These are phyloP conservation scores for Epicampocera succincta DNA, from an alignment of 2,888 invertebrate genomes.

Conservation along the genomic window DNA sequence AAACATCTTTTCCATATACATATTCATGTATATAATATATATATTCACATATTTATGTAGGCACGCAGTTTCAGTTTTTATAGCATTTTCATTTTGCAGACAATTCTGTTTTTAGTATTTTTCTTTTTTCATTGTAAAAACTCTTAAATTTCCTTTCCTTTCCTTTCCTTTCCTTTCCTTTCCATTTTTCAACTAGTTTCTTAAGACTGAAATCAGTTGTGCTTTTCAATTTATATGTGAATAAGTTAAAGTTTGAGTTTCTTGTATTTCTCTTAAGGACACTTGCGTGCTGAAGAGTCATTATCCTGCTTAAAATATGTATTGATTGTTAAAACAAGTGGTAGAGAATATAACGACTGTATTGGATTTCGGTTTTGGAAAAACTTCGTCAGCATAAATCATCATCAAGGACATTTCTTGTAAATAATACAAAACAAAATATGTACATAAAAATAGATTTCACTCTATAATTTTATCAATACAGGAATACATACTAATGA, in stretches of 20 bases:
- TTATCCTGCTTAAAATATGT: neutral
- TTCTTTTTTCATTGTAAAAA: too few relatives aligned
- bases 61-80: too few relatives aligned
- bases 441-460: neutral
- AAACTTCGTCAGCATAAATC: neutral
- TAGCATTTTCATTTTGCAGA: too few relatives aligned
- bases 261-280: neutral
- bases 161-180: too few relatives aligned
- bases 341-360: neutral
- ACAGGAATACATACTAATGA: neutral
- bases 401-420: slow-evolving; percentile 2
- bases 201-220: neutral
- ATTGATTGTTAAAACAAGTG: slow-evolving; percentile 6
- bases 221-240: slow-evolving; percentile 10
- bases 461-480: neutral
- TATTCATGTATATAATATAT: too few relatives aligned
- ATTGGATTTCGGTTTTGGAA: neutral
- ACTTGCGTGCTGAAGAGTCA: slow-evolving; percentile 11
- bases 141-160: too few relatives aligned
- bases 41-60: too few relatives aligned
- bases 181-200: neutral
- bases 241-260: slow-evolving; percentile 5
- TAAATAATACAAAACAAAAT: neutral
- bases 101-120: too few relatives aligned
- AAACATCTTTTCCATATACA: too few relatives aligned